Base-by-base conservation (phyloP, 1,140 invertebrate genomes). In the Bradynema listronoti region DNA sequence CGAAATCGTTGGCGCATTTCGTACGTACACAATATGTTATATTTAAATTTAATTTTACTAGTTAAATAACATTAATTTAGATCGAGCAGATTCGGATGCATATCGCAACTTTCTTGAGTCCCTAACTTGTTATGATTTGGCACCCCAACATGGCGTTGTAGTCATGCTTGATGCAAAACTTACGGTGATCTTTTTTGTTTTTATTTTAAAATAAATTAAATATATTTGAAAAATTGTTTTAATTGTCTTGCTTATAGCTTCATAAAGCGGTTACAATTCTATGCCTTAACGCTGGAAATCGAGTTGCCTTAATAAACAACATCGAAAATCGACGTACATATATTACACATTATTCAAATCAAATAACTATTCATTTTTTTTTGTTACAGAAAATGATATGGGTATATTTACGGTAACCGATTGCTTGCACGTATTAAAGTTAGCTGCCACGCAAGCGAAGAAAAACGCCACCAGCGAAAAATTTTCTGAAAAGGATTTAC, bases 71-170 rank as follows among this genome's bases (percentile, higher is more conserved):
- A n/a, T n/a, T n/a, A n/a, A 22, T 66, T 29, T 43, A 65, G 64
- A 67, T 53, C 47, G 53, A 22, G 32, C 46, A 52, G 58, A 67
- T 19, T 27, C 50, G 11, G 49, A 71, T 24, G 65, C 65, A 4
- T 67, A 67, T 43, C 33, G 52, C 4, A 59, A 66, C 24, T 68
- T 74, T 41, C 36, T 68, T 4, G 60, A 72, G 29, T 61, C 68
- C 6, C 39, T 72, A 27, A 68, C 66, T 29, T 73, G 56, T 50
- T 68, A 68, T 43, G 66, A 68, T 42, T 41, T 68, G 14, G 14
- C 66, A n/a, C 70, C 68, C 4, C 14, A 36, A 7, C 66, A 68
- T 53, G 70, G 66, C 43, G 45, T 72, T 22, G 29, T 68, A 30
- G 29, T 72, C 11, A 61, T 66, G 54, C 33, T 68, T 22, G 41